phyloP scores from a whole-genome alignment of 2,888 invertebrate genomes.

The Smittia sp. region DNA sequence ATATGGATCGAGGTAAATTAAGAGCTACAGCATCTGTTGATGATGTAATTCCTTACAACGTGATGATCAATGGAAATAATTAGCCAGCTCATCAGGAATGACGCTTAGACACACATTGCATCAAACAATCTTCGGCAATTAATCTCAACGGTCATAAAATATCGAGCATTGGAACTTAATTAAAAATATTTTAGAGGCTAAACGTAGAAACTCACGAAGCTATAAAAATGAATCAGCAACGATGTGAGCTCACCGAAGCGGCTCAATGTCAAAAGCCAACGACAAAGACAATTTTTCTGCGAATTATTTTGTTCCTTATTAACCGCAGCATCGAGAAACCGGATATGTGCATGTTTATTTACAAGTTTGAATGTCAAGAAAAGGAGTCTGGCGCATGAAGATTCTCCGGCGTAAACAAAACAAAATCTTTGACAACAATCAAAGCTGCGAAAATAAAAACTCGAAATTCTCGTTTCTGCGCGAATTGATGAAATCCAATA shows the following conservation, averaged over 20 bases:
- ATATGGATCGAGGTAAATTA: conserved; percentile 8
- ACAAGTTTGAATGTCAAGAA: background rate
- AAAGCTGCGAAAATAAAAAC: background rate
- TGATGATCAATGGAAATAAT: background rate
- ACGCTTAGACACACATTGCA: background rate
- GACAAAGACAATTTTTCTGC: background rate
- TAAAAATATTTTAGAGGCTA: background rate
- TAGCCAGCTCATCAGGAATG: background rate
- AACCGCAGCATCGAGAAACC: background rate
- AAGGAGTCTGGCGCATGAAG: background rate
- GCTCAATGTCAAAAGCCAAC: background rate
- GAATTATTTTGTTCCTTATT: background rate
- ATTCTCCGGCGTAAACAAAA: background rate
- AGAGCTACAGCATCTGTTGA: background rate
- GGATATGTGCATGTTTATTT: background rate
- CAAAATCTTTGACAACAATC: background rate
- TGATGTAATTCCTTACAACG: background rate
- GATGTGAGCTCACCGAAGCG: background rate
- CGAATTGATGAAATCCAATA: no score
- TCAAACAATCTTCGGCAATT: background rate
- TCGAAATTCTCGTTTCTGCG: background rate
- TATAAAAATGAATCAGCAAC: background rate
- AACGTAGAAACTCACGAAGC: background rate
- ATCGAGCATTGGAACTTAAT: background rate
- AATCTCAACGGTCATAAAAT: background rate